Evolutionary conservation across 2,113 vertebrate species (phyloP), one percentile per base, ranked within the genome.

Genomic region (Ptychochromis oligacanthus): DNA sequence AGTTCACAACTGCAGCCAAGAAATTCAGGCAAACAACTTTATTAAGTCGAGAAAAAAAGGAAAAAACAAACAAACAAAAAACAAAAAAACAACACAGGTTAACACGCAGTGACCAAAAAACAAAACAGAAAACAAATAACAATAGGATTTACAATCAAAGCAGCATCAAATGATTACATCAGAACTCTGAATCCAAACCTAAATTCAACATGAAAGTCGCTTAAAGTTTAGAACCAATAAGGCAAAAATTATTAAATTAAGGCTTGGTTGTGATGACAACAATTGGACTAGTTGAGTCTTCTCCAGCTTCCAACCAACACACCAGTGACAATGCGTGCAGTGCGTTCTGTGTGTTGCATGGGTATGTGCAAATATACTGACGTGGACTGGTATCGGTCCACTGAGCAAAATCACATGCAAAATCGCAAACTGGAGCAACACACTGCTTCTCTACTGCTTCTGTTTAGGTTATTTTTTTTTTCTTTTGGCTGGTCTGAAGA

Each of bases 31-130:
- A 18, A 55, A 87, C 40, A 88, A 46, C 61, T 92, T 93, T 93
- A 91, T 93, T 92, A 22, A 28, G 70, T 83, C 55, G 79, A 86
- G n/a, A n/a, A n/a, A n/a, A n/a, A n/a, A n/a, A n/a, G n/a, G n/a
- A 77, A 49, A 85, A 79, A 86, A 58, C 24, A 67, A 79, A 77
- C 40, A 84, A 43, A 52, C 81, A 74, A 78, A 72, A 26, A 31
- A 83, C 77, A 24, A 22, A 28, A 65, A 34, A 61, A 22, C 76
- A 82, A 85, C 26, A 80, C 22, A 40, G 52, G 46, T 62, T 83
- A 78, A 75, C 87, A 84, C 20, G 49, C 64, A 70, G 40, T 49
- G 15, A 20, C 40, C 40, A 70, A 49, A 38, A 46, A 15, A 59
- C 20, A 10, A 13, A n/a, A 79, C 9, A 36, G 5, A 4, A 31